Evolutionary conservation across 2,888 invertebrate species (phyloP).

Genomic region (Eudasyphora cyanicolor): DNA sequence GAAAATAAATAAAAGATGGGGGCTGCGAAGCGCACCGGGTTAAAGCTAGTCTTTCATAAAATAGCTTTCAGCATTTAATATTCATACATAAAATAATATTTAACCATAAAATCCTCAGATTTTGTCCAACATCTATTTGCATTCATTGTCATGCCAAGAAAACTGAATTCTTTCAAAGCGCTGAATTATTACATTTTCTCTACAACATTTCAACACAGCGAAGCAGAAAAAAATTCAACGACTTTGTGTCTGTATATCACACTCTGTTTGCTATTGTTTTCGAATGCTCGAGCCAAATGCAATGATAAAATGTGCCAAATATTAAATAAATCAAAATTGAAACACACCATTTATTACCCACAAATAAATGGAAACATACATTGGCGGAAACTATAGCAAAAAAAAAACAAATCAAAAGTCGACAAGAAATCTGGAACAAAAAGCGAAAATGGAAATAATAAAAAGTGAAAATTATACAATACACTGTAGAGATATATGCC

Average conservation of each 20-base stretch:
- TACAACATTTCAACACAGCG: background rate
- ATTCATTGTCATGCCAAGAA: background rate
- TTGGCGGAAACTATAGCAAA: background rate
- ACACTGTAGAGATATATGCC: too few relatives aligned
- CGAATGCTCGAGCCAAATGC: constrained; percentile 37
- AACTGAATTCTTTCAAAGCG: background rate
- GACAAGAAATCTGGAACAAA: background rate
- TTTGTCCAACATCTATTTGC: background rate
- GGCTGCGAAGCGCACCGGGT: too few relatives aligned
- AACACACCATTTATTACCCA: constrained; percentile 21
- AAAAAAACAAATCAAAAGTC: background rate
- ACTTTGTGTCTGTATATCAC: constrained; percentile 34
- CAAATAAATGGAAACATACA: constrained; percentile 4
- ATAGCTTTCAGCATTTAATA: too few relatives aligned
- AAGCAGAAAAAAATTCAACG: background rate
- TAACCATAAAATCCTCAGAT: too few relatives aligned
- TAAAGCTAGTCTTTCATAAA: too few relatives aligned
- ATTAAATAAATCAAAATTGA: constrained; percentile 57
- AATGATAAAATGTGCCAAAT: constrained; percentile 48
- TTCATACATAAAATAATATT: too few relatives aligned
- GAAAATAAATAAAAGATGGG: too few relatives aligned
- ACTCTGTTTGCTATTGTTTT: constrained; percentile 19
- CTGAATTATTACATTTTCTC: background rate
- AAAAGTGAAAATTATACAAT: background rate
- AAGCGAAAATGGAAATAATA: background rate